These are phyloP conservation scores for Cepaea hortensis DNA, from an alignment of 2,888 invertebrate species.

Conservation along the genomic window DNA sequence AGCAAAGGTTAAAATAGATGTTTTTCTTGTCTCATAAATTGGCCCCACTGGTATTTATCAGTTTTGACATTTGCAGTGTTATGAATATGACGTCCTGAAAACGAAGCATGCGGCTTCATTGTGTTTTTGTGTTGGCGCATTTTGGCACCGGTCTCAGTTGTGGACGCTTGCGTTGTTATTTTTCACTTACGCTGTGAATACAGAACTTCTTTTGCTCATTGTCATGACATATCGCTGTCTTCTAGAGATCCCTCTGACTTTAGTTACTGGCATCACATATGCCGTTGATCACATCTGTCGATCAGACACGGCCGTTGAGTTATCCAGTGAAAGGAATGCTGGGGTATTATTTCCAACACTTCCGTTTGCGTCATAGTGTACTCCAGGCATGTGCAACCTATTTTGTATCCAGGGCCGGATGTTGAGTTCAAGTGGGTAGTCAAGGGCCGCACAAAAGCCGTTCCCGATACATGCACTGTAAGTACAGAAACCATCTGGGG, in stretches of 20 bases:
- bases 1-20: conserved; percentile 41
- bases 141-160: neutral
- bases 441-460: no score
- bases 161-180: neutral
- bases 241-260: neutral
- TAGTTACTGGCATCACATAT: neutral
- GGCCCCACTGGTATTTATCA: conserved; percentile 38
- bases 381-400: neutral
- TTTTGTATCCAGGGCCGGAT: neutral
- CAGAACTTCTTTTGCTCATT: neutral
- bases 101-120: neutral
- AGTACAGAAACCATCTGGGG: no score
- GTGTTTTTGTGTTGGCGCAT: neutral
- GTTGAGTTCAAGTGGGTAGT: no score
- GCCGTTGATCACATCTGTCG: neutral
- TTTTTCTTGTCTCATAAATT: conserved; percentile 39
- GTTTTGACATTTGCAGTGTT: conserved; percentile 38
- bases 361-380: neutral
- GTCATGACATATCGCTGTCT: neutral
- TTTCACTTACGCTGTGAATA: neutral
- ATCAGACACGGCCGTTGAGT: neutral
- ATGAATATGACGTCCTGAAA: conserved; percentile 32
- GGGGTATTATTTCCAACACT: neutral
- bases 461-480: no score
- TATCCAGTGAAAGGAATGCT: neutral